phyloP scores from a whole-genome alignment of 2,113 vertebrate species.

The Leptobrachium ailaonicum region DNA sequence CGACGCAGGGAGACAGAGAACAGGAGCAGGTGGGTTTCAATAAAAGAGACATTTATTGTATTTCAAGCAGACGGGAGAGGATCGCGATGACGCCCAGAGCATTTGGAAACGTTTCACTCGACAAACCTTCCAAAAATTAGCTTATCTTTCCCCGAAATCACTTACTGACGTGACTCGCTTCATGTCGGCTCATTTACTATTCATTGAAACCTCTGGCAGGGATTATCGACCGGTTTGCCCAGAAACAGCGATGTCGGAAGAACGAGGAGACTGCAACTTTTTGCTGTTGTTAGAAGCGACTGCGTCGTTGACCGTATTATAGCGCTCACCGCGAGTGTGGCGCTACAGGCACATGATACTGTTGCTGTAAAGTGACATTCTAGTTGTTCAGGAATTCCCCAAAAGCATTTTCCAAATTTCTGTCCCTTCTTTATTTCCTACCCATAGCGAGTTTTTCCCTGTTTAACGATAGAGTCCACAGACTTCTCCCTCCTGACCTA shows the following conservation, averaged over 20 bases:
- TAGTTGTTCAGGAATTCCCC: no score
- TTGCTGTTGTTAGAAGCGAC: no score
- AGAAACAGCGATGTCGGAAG: not conserved
- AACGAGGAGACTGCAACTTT: not conserved
- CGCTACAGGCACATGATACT: no score
- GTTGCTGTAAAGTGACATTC: no score
- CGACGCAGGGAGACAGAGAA: no score
- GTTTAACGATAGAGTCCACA: no score
- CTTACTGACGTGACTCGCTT: not conserved
- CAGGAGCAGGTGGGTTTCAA: not conserved
- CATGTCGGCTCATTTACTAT: not conserved
- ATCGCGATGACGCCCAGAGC: not conserved
- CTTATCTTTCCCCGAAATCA: not conserved
- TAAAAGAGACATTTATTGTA: not conserved
- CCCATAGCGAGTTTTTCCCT: no score
- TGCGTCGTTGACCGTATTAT: no score
- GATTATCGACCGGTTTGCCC: not conserved
- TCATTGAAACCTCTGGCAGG: not conserved
- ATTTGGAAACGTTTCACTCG: not conserved
- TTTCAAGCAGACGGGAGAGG: not conserved
- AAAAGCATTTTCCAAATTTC: no score
- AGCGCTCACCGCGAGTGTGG: no score
- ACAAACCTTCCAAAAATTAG: not conserved
- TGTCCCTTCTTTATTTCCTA: no score
- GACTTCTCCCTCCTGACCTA: no score